Evolutionary conservation across 2,113 vertebrate species (phyloP).

Genomic region (Oxygymnocypris stewartii): DNA sequence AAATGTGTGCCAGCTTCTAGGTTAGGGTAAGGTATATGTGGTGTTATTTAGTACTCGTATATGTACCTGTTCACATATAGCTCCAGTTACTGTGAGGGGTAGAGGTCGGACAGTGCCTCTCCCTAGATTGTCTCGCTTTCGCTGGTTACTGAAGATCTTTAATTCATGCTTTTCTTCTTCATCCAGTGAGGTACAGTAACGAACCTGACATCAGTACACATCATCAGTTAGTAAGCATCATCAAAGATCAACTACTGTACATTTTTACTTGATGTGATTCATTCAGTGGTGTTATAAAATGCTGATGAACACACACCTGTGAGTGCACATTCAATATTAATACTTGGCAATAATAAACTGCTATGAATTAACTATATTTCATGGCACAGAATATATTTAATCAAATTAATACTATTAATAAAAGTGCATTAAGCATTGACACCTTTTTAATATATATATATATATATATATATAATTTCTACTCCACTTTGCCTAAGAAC

Average conservation of each 20-base stretch:
- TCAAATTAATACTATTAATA: not conserved
- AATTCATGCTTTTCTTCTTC: constrained; percentile 96
- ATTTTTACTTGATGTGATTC: not conserved
- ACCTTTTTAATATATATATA: not conserved
- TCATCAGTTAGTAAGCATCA: not conserved
- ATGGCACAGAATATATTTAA: not conserved
- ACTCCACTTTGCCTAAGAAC: not conserved
- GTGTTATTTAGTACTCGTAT: not conserved
- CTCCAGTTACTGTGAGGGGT: constrained; percentile 90
- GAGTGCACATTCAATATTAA: not conserved
- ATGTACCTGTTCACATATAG: constrained; percentile 91
- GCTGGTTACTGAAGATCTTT: constrained; percentile 94
- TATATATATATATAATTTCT: not conserved
- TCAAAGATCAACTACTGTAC: constrained; percentile 9
- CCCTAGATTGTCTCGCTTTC: constrained; percentile 94
- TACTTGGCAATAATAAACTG: not conserved
- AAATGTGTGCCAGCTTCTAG: not conserved
- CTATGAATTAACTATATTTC: not conserved
- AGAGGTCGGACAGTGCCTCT: constrained; percentile 92
- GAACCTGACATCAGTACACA: constrained; percentile 75
- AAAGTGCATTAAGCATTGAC: not conserved
- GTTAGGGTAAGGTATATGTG: not conserved
- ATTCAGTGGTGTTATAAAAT: not conserved
- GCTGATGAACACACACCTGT: not conserved
- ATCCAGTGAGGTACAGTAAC: constrained; percentile 92